Evolutionary conservation across 64 coral and sea anemone species (phyloP), one percentile per base, ranked within the genome.

Genomic region (Stichodactyla helianthus): DNA sequence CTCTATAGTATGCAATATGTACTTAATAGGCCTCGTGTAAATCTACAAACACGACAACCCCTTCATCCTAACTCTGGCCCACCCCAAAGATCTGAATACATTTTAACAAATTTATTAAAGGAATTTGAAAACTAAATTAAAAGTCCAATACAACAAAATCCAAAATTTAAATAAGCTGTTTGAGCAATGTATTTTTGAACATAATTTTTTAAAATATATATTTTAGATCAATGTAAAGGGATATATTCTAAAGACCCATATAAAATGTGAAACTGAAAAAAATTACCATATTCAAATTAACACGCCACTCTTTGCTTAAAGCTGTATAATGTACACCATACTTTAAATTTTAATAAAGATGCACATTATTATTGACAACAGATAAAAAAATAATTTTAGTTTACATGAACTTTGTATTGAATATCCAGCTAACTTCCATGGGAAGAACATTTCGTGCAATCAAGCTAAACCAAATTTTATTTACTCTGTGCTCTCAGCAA

Each of bases 251-350:
- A 2, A 74, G 7, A 74, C 4, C 0, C 8, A 74, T 6, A 74
- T 26, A 74, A 71, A 22, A 71, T 74, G 25, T 74, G 68, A 74
- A 74, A 74, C 26, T 74, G 68, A 74, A 74, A 74, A 74, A 74
- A 27, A 31, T 31, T 74, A 19, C 5, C n/a, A 71, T 71, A 60
- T 60, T 60, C 11, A 60, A 60, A 60, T 60, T 20, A 74, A 11
- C 68, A 74, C 1, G 23, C 68, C 17, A 27, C 27, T 13, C 25
- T 74, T 74, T 27, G 65, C 19, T 70, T 10, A 70, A 25, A 70
- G 65, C 19, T 70, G 7, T 20, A 70, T 20, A 15, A 70, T 70
- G 17, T 20, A 70, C 26, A 7, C 65, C 14, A 65, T 9, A 28
- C 26, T 74, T 6, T 27, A 19, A n/a, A 31, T 74, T 6, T 65